Evolutionary conservation across 1,140 invertebrate genomes (phyloP).

Genomic region (Drosophila dunni): DNA sequence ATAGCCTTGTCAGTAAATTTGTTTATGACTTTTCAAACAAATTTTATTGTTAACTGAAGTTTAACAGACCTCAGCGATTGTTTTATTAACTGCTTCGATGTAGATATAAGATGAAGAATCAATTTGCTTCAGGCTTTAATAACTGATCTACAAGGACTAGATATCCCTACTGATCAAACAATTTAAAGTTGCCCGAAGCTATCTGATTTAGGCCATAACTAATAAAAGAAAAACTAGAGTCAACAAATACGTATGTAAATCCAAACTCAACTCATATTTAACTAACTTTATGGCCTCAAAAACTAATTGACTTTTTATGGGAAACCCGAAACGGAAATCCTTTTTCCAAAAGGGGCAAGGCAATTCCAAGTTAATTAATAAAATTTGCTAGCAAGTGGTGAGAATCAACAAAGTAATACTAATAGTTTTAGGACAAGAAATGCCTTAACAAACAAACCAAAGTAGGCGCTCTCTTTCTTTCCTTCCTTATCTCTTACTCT

Average conservation of each 20-base stretch:
- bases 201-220: conserved; percentile 14
- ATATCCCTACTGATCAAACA: not conserved
- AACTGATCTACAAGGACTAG: not conserved
- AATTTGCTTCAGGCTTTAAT: not conserved
- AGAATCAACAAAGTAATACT: conserved; percentile 42
- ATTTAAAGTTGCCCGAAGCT: not conserved
- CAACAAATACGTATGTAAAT: conserved; percentile 28
- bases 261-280: conserved; percentile 16
- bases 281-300: conserved; percentile 29
- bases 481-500: conserved; percentile 1
- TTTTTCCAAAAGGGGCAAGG: conserved; percentile 4
- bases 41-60: not conserved
- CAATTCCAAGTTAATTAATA: conserved; percentile 77
- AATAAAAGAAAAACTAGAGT: conserved; percentile 8
- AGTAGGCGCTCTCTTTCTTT: not conserved
- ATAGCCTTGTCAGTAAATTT: conserved; percentile 50
- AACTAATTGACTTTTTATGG: conserved; percentile 62
- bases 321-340: conserved; percentile 16
- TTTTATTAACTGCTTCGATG: not conserved
- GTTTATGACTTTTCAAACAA: conserved; percentile 27
- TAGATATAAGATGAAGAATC: not conserved
- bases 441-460: conserved; percentile 48
- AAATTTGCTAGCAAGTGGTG: conserved; percentile 58
- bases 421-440: conserved; percentile 40
- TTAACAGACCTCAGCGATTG: not conserved